A percentile compares a stretch with the other conserved stretches of the same genome.
These are phyloP conservation scores for Morpho deidamia DNA, from an alignment of 2,888 invertebrate species.

Conservation along the genomic window DNA sequence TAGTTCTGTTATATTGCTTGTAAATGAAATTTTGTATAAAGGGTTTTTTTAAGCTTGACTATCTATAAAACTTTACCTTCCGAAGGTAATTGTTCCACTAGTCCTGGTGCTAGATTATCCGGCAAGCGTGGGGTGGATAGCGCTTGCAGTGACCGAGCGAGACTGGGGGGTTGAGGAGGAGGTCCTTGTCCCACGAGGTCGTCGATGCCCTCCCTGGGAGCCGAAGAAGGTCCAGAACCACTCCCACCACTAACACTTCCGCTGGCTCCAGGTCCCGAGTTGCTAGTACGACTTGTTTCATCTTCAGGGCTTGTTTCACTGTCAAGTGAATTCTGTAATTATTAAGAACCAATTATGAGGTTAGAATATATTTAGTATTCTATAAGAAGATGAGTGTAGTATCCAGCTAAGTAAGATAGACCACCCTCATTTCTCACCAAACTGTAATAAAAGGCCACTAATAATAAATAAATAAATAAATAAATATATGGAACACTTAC, in stretches of 20 bases:
- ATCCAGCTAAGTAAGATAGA: too few species aligned
- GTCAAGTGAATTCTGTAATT: slow-evolving; percentile 58
- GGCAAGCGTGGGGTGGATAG: slow-evolving; percentile 78
- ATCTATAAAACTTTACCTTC: slow-evolving; percentile 80
- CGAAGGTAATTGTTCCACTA: slow-evolving; percentile 84
- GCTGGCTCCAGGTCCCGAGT: slow-evolving; percentile 52
- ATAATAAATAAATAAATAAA: too few species aligned
- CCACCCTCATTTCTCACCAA: too few species aligned
- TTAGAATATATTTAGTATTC: too few species aligned
- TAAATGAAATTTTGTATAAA: too few species aligned
- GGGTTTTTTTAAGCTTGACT: too few species aligned
- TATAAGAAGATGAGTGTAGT: too few species aligned
- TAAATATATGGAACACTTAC: too few species aligned
- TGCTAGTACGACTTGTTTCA: slow-evolving; percentile 56
- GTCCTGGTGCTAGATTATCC: slow-evolving; percentile 79
- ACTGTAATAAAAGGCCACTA: too few species aligned
- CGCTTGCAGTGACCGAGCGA: slow-evolving; percentile 80
- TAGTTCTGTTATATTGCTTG: too few species aligned
- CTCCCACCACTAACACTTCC: slow-evolving; percentile 44
- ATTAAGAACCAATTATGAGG: too few species aligned
- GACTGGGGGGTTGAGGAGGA: slow-evolving; percentile 71
- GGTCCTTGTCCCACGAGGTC: slow-evolving; percentile 43
- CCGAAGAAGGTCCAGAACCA: slow-evolving; percentile 29
- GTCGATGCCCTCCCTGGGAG: slow-evolving; percentile 29
- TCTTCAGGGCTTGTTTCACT: slow-evolving; percentile 71